These are phyloP conservation scores for Caenorhabditis briggsae DNA, from an alignment of 1,140 invertebrate species.

Conservation along the genomic window DNA sequence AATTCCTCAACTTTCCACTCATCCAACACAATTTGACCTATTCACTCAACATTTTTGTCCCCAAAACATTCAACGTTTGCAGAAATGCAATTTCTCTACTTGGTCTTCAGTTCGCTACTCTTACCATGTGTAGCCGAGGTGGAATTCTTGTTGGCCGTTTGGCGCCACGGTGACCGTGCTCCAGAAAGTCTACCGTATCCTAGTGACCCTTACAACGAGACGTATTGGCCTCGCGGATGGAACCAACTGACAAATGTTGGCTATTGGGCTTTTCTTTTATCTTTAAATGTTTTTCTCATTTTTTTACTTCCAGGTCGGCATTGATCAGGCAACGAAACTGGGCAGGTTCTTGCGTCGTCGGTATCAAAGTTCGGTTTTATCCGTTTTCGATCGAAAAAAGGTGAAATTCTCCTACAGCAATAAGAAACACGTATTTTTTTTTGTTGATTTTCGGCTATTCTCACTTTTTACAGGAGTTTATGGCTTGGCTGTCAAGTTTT, in stretches of 20 bases:
- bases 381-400: conserved; percentile 19
- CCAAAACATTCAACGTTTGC: not conserved
- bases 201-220: conserved; percentile 51
- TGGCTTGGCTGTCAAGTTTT: too few species aligned
- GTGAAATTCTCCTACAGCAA: not conserved
- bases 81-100: conserved; percentile 34
- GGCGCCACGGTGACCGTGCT: conserved; percentile 53
- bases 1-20: too few species aligned
- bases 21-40: too few species aligned
- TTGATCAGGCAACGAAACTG: conserved; percentile 45
- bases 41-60: not conserved
- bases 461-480: too few species aligned
- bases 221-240: conserved; percentile 43
- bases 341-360: conserved; percentile 27
- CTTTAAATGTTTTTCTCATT: not conserved
- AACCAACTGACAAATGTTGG: conserved; percentile 55
- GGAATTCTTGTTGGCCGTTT: conserved; percentile 54
- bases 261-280: conserved; percentile 10
- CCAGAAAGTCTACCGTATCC: conserved; percentile 48
- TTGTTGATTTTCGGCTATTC: too few species aligned
- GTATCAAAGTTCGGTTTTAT: conserved; percentile 32
- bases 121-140: conserved; percentile 39
- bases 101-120: not conserved
- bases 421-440: too few species aligned
- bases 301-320: conserved; percentile 45